phyloP scores from a whole-genome alignment of 2,113 vertebrate species.

The Carassius gibelio region DNA sequence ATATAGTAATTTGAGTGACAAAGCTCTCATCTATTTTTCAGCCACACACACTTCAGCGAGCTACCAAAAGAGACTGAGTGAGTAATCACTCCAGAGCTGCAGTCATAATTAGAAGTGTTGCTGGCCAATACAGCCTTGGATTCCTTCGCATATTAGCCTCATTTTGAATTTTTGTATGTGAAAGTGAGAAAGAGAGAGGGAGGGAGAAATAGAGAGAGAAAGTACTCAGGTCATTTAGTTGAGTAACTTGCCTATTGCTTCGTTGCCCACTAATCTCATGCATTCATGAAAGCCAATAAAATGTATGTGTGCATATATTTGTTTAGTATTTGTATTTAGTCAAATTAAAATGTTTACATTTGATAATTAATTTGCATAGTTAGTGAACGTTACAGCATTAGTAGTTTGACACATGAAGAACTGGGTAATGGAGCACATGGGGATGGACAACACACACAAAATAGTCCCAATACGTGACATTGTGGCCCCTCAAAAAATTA shows the following conservation, averaged over 20 bases:
- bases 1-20: constrained; percentile 78
- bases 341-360: too few relatives aligned
- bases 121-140: constrained; percentile 70
- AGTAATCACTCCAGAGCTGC: constrained; percentile 58
- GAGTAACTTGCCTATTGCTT: background rate
- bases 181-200: constrained; percentile 16
- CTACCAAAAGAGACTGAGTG: constrained; percentile 26
- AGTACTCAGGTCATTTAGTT: constrained; percentile 36
- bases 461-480: too few relatives aligned
- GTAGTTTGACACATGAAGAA: too few relatives aligned
- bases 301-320: background rate
- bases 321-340: too few relatives aligned
- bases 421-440: too few relatives aligned
- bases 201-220: background rate
- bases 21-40: constrained; percentile 81
- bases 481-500: background rate
- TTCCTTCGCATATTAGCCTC: constrained; percentile 73
- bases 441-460: too few relatives aligned
- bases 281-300: background rate
- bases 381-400: background rate
- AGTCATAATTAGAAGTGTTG: constrained; percentile 73
- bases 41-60: constrained; percentile 58
- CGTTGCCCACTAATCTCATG: constrained; percentile 10
- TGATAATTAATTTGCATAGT: background rate
- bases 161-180: constrained; percentile 58